These are phyloP conservation scores for Pantherophis guttatus DNA, from an alignment of 2,113 vertebrate genomes.

Conservation along the genomic window DNA sequence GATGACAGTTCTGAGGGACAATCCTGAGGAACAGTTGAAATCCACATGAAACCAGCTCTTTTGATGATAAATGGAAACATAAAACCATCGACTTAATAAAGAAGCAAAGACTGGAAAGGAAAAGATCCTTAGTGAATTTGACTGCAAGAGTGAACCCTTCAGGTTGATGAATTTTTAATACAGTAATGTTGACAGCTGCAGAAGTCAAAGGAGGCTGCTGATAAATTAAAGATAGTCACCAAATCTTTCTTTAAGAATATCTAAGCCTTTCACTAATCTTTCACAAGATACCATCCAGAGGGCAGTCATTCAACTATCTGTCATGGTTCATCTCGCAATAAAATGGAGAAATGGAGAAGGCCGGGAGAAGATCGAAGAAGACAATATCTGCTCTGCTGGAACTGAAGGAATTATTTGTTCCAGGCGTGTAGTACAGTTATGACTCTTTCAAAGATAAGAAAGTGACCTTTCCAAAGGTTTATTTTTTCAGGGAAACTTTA, in stretches of 20 bases:
- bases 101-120: slow-evolving; percentile 27
- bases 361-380: background rate
- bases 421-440: background rate
- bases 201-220: slow-evolving; percentile 35
- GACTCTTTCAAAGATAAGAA: background rate
- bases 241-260: slow-evolving; percentile 30
- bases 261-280: slow-evolving; percentile 9
- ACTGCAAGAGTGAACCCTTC: slow-evolving; percentile 34
- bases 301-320: slow-evolving; percentile 6
- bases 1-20: background rate
- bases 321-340: background rate
- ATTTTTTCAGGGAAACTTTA: background rate
- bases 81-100: background rate
- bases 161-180: slow-evolving; percentile 50
- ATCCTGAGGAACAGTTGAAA: slow-evolving; percentile 9
- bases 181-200: slow-evolving; percentile 45
- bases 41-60: background rate
- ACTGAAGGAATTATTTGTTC: background rate
- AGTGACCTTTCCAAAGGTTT: background rate
- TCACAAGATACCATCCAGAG: background rate
- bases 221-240: slow-evolving; percentile 27
- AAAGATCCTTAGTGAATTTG: slow-evolving; percentile 19
- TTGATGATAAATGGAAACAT: slow-evolving; percentile 3
- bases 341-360: background rate
- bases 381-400: background rate